phyloP scores from a whole-genome alignment of 1,140 invertebrate genomes.

The fruit fly (Drosophila melanogaster) region Release_6_plus_ISO1_MT NT_033779.5:12202001-12202500 shows the following conservation, averaged over 20 bases:
- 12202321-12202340: not conserved
- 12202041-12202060: slow-evolving; percentile 31
- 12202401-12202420: slow-evolving; percentile 41
- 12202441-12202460: slow-evolving; percentile 57
- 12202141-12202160: slow-evolving; percentile 31
- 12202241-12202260: not conserved
- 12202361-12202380: too few species aligned
- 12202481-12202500: slow-evolving; percentile 55
- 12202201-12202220: not conserved
- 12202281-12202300: not conserved
- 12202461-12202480: slow-evolving; percentile 32
- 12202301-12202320: not conserved
- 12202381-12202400: not conserved
- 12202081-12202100: slow-evolving; percentile 51
- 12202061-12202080: slow-evolving; percentile 50
- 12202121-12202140: slow-evolving; percentile 41
- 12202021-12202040: slow-evolving; percentile 35
- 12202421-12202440: slow-evolving; percentile 18
- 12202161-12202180: slow-evolving; percentile 27
- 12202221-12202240: too few species aligned
- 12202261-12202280: not conserved
- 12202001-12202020: slow-evolving; percentile 42
- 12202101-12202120: slow-evolving; percentile 30
- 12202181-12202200: slow-evolving; percentile 31
- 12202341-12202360: not conserved